Conservation (phyloP, 2,113 vertebrate genomes). For the Salvelinus alpinus region DNA sequence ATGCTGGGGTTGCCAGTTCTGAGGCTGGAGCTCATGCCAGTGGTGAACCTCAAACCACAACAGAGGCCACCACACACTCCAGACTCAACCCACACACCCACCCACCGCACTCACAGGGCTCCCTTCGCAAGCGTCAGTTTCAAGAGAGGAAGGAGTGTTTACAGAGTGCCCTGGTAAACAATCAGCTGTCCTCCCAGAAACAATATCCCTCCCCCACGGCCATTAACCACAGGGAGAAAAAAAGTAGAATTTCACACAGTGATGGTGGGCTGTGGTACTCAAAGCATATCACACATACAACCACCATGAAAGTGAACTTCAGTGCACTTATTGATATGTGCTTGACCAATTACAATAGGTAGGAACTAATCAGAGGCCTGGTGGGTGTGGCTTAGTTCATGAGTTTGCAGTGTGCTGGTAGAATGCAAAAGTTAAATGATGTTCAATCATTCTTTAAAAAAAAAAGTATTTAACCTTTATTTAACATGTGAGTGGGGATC, state of each 20-base stretch:
- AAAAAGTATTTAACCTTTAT: too few relatives aligned
- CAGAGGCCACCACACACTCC: slow-evolving; percentile 72
- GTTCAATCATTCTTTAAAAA: neutral
- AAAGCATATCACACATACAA: slow-evolving; percentile 19
- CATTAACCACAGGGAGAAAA: slow-evolving; percentile 58
- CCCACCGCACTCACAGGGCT: neutral
- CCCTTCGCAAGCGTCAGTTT: neutral
- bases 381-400: neutral
- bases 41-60: slow-evolving; percentile 79
- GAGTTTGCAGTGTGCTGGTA: too few relatives aligned
- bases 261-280: slow-evolving; percentile 2
- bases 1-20: slow-evolving; percentile 36
- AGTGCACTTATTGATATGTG: too few relatives aligned
- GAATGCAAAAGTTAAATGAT: neutral
- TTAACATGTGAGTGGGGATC: neutral
- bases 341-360: neutral
- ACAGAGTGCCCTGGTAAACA: slow-evolving; percentile 54
- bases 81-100: slow-evolving; percentile 53
- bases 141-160: neutral
- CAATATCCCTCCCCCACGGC: slow-evolving; percentile 46
- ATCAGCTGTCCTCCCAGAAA: slow-evolving; percentile 49
- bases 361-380: neutral
- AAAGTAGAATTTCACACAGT: slow-evolving; percentile 21
- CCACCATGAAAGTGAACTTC: slow-evolving; percentile 29
- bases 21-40: slow-evolving; percentile 72